Conservation (phyloP, 1,140 invertebrate species). For the Himalopsyche phryganea region DNA sequence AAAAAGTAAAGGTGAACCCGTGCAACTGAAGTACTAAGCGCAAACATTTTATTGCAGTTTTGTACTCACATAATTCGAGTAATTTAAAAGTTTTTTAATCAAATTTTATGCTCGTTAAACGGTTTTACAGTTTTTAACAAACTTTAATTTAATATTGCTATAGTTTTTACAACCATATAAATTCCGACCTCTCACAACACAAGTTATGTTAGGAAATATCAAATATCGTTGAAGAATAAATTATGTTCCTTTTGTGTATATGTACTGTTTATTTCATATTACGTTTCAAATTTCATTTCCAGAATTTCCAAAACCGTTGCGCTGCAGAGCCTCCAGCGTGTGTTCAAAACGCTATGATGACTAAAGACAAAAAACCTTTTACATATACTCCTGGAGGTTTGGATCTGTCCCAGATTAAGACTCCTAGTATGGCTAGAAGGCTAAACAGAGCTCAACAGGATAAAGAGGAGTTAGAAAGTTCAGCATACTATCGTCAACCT, state of each 20-base stretch:
- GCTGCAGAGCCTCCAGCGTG: conserved; percentile 73
- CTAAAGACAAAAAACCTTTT: conserved; percentile 93
- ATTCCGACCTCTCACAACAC: no score
- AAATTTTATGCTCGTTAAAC: not conserved
- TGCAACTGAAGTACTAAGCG: not conserved
- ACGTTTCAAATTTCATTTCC: conserved; percentile 20
- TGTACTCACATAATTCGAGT: not conserved
- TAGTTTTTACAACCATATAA: not conserved
- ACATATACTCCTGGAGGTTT: conserved; percentile 91
- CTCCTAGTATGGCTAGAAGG: conserved; percentile 82
- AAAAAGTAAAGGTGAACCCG: no score
- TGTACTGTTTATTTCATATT: no score
- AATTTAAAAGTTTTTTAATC: no score
- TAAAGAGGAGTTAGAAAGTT: conserved; percentile 53
- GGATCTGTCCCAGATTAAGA: conserved; percentile 85
- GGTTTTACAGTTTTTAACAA: not conserved
- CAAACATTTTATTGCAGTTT: not conserved
- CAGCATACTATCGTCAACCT: conserved; percentile 48
- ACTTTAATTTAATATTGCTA: not conserved
- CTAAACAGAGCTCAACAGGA: conserved; percentile 59
- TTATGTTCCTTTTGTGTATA: no score
- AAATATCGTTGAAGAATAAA: no score
- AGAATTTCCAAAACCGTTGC: conserved; percentile 34
- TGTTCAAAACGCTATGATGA: conserved; percentile 91
- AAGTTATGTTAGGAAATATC: no score